Percentiles rank a stretch among this genome's conserved stretches.
Evolutionary conservation across 2,797 vertebrate species (phyloP).

Genomic region (Anguilla megastoma): DNA sequence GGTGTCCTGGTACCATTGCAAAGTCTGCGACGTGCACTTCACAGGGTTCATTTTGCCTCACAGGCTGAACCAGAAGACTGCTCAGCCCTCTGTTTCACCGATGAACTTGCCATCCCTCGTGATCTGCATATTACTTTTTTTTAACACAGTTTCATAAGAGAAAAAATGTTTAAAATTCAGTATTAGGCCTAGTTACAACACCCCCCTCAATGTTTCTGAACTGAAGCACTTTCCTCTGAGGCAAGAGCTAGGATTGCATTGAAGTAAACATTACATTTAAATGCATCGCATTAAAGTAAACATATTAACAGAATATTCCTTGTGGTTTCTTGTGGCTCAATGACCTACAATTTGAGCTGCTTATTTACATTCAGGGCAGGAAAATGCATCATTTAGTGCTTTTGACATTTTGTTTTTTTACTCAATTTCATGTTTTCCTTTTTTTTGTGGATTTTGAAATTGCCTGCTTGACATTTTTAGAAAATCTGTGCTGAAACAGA

Average conservation of each 20-base stretch:
- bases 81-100: neutral
- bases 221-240: neutral
- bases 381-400: conserved; percentile 14
- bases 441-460: conserved; percentile 21
- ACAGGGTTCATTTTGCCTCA: neutral
- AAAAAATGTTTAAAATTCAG: neutral
- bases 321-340: neutral
- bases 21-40: neutral
- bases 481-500: conserved; percentile 4
- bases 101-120: neutral
- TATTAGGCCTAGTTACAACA: neutral
- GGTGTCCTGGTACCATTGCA: neutral
- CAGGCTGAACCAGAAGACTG: neutral
- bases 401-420: neutral
- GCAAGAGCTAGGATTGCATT: neutral
- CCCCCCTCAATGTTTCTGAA: neutral
- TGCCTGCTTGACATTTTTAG: conserved; percentile 21
- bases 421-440: conserved; percentile 12
- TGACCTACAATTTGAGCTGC: neutral
- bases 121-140: too few species aligned
- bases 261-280: neutral
- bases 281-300: neutral
- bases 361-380: neutral
- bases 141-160: neutral
- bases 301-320: conserved; percentile 1